These are phyloP conservation scores for Scleropages formosus DNA, from an alignment of 2,797 vertebrate genomes.

Conservation along the genomic window DNA sequence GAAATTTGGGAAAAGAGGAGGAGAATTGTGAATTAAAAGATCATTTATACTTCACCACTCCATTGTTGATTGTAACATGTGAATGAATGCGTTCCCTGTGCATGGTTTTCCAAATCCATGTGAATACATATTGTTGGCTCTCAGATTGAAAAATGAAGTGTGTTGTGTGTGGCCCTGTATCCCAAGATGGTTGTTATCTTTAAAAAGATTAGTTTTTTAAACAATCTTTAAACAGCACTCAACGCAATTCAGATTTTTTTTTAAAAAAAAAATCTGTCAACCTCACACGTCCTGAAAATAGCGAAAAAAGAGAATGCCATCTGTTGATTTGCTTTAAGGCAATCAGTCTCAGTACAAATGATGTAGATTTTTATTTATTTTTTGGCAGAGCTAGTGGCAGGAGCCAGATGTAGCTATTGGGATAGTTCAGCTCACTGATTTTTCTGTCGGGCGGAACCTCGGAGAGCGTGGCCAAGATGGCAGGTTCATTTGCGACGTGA, in stretches of 20 bases:
- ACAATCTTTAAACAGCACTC: background rate
- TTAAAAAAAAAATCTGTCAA: background rate
- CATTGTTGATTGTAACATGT: background rate
- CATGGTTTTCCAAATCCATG: background rate
- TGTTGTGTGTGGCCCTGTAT: background rate
- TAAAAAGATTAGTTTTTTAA: background rate
- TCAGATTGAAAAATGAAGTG: background rate
- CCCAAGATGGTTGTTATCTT: background rate
- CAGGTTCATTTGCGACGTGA: slow-evolving; percentile 34
- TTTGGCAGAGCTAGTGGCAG: slow-evolving; percentile 29
- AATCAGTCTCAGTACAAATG: slow-evolving; percentile 28
- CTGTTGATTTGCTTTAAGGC: slow-evolving; percentile 14
- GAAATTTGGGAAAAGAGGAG: background rate
- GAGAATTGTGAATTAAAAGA: background rate
- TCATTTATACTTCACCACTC: background rate
- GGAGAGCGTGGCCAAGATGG: slow-evolving; percentile 20
- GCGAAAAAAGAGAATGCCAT: background rate
- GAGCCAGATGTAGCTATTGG: slow-evolving; percentile 15
- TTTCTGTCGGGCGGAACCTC: background rate
- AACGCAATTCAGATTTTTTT: background rate
- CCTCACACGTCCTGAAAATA: background rate
- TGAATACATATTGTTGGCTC: background rate
- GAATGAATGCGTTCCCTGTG: background rate
- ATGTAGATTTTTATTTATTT: background rate
- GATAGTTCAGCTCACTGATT: slow-evolving; percentile 22